Conservation (phyloP, 2,797 vertebrate genomes). For the Myoxocephalus aenaeus region DNA sequence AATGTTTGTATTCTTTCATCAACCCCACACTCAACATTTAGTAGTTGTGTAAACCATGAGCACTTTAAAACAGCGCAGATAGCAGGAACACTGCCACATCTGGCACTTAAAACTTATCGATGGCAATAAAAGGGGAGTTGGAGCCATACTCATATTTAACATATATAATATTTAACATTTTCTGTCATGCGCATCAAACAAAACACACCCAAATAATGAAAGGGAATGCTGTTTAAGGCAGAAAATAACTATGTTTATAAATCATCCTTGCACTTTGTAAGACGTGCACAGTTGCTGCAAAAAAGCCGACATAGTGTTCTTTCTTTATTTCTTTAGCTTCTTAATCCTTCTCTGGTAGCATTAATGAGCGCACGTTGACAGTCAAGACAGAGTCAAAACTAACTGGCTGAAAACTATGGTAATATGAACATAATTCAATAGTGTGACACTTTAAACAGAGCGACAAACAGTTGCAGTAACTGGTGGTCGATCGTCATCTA, state of each 20-base stretch:
- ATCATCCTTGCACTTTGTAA: not conserved
- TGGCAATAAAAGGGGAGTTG: conserved; percentile 37
- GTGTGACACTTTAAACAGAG: conserved; percentile 14
- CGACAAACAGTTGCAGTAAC: conserved; percentile 18
- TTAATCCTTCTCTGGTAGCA: not conserved
- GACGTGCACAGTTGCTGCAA: not conserved
- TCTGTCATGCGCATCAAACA: conserved; percentile 36
- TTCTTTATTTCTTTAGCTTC: conserved; percentile 1
- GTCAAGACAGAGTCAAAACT: not conserved
- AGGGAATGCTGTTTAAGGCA: conserved; percentile 7
- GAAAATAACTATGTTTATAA: conserved; percentile 19
- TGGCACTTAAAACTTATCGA: conserved; percentile 43
- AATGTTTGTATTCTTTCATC: conserved; percentile 13
- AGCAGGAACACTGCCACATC: conserved; percentile 26
- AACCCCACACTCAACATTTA: conserved; percentile 12
- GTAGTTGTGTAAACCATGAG: not conserved
- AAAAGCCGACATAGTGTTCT: not conserved
- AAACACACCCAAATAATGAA: conserved; percentile 14
- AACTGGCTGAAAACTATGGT: not conserved
- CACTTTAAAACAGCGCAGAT: conserved; percentile 1
- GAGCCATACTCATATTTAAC: conserved; percentile 39
- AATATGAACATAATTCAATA: not conserved
- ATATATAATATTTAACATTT: conserved; percentile 47
- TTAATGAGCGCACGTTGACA: not conserved
- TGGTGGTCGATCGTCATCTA: not conserved